Evolutionary conservation across 2,113 vertebrate genomes (phyloP), one percentile per base, ranked within the genome.

Genomic region (Chascanopsetta lugubris): DNA sequence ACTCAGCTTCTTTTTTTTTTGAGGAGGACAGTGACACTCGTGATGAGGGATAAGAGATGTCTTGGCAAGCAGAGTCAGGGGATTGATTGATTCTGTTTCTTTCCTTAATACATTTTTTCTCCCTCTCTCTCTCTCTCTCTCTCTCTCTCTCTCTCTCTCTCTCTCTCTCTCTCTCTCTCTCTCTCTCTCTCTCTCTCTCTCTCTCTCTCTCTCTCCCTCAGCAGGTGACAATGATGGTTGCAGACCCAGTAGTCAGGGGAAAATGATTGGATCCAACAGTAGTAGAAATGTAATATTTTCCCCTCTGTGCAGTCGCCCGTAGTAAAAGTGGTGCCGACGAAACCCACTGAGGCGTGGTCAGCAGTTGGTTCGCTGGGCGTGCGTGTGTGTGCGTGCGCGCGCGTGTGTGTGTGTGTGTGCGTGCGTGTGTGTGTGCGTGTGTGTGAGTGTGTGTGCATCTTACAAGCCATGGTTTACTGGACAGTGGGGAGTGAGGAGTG

Each of bases 191-290:
- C 21, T 46, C 3, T 24, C 20, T 22, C 20, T 12, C 20, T 51
- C 5, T 13, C 3, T 40, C 43, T 54, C 25, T 6, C 50, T 29
- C 53, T 17, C 3, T 18, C 24, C 36, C 69, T 49, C 69, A 75
- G 72, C 61, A 48, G 60, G 69, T 73, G 56, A 84, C 84, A 87
- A 79, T 86, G 80, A 83, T 86, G 60, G 70, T 72, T 77, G 43
- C 68, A 77, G 79, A 72, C 73, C 65, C 46, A 53, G 60, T 50
- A 75, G 85, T 84, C 61, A 56, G 76, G 68, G 60, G 64, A 73
- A 84, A 86, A 89, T 85, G 69, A 88, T 82, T 82, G 76, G 61
- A 81, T 85, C 71, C 75, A 64, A 82, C 80, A 80, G 60, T 40
- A 46, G 42, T 60, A 71, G 69, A 77, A 79, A 79, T 81, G 75